Percentiles rank a stretch among this genome's conserved stretches.
Conservation (phyloP, 2,797 vertebrate genomes). For the Lutjanus argentimaculatus region DNA sequence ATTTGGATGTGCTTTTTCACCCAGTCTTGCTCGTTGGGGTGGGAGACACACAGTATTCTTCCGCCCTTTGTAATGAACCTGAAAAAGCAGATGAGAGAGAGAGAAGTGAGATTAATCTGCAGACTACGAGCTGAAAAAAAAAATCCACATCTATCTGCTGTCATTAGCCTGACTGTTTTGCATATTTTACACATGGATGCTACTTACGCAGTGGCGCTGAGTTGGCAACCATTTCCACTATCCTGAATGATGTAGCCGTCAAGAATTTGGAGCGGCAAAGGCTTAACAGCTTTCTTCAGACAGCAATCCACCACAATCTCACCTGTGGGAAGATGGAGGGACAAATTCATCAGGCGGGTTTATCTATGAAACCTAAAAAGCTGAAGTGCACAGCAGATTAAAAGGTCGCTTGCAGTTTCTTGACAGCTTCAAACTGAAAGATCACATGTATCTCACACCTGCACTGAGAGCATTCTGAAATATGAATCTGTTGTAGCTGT, state of each 20-base stretch:
- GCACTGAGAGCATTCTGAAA: background rate
- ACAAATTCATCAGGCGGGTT: background rate
- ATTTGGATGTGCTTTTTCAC: slow-evolving; percentile 24
- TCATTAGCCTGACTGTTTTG: background rate
- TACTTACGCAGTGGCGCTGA: slow-evolving; percentile 70
- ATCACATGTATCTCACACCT: background rate
- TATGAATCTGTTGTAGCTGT: background rate
- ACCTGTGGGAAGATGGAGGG: slow-evolving; percentile 47
- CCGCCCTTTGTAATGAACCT: slow-evolving; percentile 44
- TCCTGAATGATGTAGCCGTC: slow-evolving; percentile 52
- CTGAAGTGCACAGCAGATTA: background rate
- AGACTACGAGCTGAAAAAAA: background rate
- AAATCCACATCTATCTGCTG: no score
- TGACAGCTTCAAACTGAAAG: no score
- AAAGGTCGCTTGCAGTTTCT: background rate
- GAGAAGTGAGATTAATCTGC: background rate
- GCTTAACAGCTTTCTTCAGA: background rate
- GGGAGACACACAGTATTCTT: slow-evolving; percentile 50
- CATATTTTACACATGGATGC: no score
- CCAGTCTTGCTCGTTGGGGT: background rate
- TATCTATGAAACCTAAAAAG: background rate
- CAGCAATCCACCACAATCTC: slow-evolving; percentile 67
- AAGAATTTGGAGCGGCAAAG: background rate
- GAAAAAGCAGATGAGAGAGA: slow-evolving; percentile 1
- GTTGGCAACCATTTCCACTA: slow-evolving; percentile 57